Evolutionary conservation across 2,113 vertebrate species (phyloP).

Genomic region (Myotis davidii): DNA sequence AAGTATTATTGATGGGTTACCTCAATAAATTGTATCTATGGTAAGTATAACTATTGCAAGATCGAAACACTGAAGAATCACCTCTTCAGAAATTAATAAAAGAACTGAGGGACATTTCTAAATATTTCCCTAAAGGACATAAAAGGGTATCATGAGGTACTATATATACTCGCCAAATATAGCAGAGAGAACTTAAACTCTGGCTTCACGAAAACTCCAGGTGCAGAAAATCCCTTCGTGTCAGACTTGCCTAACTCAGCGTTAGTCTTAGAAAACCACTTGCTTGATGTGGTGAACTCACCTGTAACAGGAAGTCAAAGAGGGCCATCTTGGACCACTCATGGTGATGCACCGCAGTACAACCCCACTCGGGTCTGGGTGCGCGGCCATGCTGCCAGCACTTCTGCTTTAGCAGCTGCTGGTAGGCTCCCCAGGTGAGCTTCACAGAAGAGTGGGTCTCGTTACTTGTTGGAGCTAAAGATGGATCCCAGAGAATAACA

Average conservation of each 20-base stretch:
- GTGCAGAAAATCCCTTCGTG: background rate
- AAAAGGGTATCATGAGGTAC: background rate
- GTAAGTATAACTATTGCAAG: background rate
- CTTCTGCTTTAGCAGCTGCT: slow-evolving; percentile 89
- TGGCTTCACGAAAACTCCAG: background rate
- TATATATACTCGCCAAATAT: background rate
- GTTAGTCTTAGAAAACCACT: background rate
- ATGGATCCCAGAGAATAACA: slow-evolving; percentile 92
- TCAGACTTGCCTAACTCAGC: background rate
- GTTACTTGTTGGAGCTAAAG: slow-evolving; percentile 86
- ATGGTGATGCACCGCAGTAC: slow-evolving; percentile 91
- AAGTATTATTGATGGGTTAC: background rate
- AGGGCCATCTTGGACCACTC: slow-evolving; percentile 97
- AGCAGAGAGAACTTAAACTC: background rate
- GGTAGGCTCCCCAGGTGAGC: slow-evolving; percentile 93
- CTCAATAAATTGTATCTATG: background rate
- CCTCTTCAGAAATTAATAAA: slow-evolving; percentile 16
- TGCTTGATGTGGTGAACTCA: slow-evolving; percentile 75
- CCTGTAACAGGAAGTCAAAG: slow-evolving; percentile 97
- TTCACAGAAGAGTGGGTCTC: slow-evolving; percentile 85
- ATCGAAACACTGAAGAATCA: background rate
- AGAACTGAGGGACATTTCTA: background rate
- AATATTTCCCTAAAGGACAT: background rate
- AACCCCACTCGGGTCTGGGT: slow-evolving; percentile 90
- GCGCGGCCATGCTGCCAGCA: slow-evolving; percentile 92